phyloP scores from a whole-genome alignment of 2,797 vertebrate genomes.

The Nyctalus aviator region DNA sequence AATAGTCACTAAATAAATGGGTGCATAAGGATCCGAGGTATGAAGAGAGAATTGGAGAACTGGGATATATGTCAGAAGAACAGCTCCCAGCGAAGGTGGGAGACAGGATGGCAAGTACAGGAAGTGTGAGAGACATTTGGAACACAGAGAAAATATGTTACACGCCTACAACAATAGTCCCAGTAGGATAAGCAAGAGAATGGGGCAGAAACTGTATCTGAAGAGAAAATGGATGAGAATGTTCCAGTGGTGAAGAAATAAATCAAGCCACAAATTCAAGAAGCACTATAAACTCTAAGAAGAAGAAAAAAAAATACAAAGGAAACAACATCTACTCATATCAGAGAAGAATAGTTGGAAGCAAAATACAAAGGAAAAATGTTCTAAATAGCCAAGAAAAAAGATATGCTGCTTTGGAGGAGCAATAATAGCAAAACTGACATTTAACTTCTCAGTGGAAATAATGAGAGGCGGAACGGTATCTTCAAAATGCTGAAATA shows the following conservation, averaged over 20 bases:
- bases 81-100: background rate
- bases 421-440: background rate
- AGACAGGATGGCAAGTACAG: background rate
- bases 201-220: background rate
- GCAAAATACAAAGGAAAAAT: conserved; percentile 40
- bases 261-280: conserved; percentile 39
- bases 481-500: background rate
- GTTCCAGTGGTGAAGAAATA: conserved; percentile 24
- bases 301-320: conserved; percentile 19
- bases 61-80: background rate
- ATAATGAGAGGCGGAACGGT: background rate
- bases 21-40: background rate
- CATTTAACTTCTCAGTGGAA: background rate
- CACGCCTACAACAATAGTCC: background rate
- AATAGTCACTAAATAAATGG: background rate
- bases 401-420: background rate
- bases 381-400: background rate
- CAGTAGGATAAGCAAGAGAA: background rate
- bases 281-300: background rate
- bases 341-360: background rate
- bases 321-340: background rate
- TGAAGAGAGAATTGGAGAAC: background rate
- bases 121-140: background rate
- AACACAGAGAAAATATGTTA: background rate
- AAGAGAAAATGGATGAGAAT: conserved; percentile 6